Evolutionary conservation across 2,888 invertebrate species (phyloP), one percentile per base, ranked within the genome.

Genomic region (Tortricodes alternella): DNA sequence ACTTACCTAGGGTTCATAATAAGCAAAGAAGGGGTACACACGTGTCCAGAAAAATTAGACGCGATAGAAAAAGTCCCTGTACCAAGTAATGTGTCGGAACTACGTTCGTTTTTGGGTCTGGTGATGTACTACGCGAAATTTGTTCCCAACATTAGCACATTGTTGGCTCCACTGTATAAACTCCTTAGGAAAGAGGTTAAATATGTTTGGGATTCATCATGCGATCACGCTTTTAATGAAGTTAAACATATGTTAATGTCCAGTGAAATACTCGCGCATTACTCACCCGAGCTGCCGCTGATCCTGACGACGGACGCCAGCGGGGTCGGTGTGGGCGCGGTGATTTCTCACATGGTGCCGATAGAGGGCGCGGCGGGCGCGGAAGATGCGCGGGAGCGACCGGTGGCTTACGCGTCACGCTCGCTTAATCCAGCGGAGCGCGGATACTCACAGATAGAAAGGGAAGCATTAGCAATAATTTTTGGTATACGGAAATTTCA

Each of bases 71-170:
- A 49, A 0, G 60, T 62, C 1, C 63, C 64, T 0, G 1, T 9
- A 0, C 67, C 67, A 0, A 7, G 8, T 11, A 58, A 63, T 48
- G 46, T 62, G 0, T 46, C 57, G 8, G 50, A 65, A 38, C 38
- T 68, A 16, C 58, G 58, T 59, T 46, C 46, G 23, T 63, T 63
- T 41, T 16, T 67, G n/a, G 65, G 65, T 1, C 38, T 67, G 3
- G 11, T 62, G 0, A 67, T 56, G 49, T 64, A 48, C 52, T 62
- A 63, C 37, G 51, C 51, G 0, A 65, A 62, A n/a, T 70, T 68
- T 29, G 39, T 57, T 19, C 2, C 6, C 1, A 63, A 64, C 37
- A 21, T 64, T 1, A 62, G 64, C 16, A 39, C 34, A 11, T 57
- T 64, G 5, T 48, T 67, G 7, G 29, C 61, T 5, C 67, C 68